Evolutionary conservation across 2,888 invertebrate species (phyloP).

Genomic region (Tetheella fluctuosa): DNA sequence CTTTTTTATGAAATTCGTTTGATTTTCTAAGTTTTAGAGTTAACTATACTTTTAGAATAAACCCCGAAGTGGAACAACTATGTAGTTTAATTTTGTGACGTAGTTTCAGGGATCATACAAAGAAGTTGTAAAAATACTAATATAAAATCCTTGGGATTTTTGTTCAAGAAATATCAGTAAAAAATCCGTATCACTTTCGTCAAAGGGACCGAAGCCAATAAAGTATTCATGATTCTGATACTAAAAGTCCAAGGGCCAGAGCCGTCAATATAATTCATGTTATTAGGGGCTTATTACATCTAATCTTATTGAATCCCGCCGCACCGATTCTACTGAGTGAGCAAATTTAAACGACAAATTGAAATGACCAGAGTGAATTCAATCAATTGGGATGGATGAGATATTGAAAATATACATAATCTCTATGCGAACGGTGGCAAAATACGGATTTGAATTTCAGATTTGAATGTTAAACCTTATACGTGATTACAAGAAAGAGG

Average conservation of each 20-base stretch:
- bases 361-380: slow-evolving; percentile 36
- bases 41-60: no score
- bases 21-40: no score
- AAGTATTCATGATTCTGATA: not conserved
- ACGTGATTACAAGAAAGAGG: no score
- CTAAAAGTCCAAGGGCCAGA: slow-evolving; percentile 2
- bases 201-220: not conserved
- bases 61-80: no score
- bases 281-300: slow-evolving; percentile 25
- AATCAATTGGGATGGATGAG: slow-evolving; percentile 27
- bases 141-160: not conserved
- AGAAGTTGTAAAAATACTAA: no score
- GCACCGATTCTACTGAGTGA: slow-evolving; percentile 23
- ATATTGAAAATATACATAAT: slow-evolving; percentile 27
- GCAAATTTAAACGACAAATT: slow-evolving; percentile 40
- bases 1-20: no score
- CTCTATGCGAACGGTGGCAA: not conserved
- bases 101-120: no score
- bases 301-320: slow-evolving; percentile 26
- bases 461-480: no score
- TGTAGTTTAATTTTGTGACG: no score
- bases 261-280: slow-evolving; percentile 10
- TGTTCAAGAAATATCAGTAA: not conserved
- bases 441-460: no score
- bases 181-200: slow-evolving; percentile 1